phyloP scores from a whole-genome alignment of 2,113 vertebrate species.

The Sebastes schlegelii region DNA sequence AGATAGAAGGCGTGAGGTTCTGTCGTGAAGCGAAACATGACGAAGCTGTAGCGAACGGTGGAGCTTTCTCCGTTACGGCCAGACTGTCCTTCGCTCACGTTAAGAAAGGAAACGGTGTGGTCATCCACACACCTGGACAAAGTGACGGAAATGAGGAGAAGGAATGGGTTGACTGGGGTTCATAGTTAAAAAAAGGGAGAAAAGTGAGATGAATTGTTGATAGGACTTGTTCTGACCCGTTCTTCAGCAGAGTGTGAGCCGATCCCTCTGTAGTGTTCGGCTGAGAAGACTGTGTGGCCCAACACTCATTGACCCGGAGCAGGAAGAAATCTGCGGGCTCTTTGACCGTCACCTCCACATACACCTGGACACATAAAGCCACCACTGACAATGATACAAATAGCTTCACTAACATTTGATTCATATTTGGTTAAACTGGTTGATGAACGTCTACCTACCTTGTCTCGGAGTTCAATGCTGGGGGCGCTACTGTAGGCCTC shows the following conservation, averaged over 20 bases:
- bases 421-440: neutral
- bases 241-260: constrained; percentile 70
- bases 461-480: constrained; percentile 75
- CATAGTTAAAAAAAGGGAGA: neutral
- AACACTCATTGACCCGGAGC: constrained; percentile 79
- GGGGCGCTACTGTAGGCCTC: constrained; percentile 67
- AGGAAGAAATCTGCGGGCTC: constrained; percentile 79
- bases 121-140: constrained; percentile 75
- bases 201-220: neutral
- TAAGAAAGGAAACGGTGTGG: constrained; percentile 68
- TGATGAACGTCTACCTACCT: constrained; percentile 34
- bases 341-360: constrained; percentile 74
- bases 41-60: constrained; percentile 78
- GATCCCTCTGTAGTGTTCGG: constrained; percentile 50
- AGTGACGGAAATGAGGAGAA: neutral
- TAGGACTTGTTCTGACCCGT: constrained; percentile 72
- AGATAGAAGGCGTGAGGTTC: constrained; percentile 77
- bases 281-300: constrained; percentile 75
- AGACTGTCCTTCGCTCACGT: neutral
- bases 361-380: constrained; percentile 64
- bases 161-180: neutral
- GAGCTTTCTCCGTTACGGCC: constrained; percentile 68
- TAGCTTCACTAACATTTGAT: no score
- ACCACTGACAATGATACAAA: neutral
- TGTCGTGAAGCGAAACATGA: constrained; percentile 79